phyloP scores from a whole-genome alignment of 2,888 invertebrate genomes.

The Melanchra persicariae region DNA sequence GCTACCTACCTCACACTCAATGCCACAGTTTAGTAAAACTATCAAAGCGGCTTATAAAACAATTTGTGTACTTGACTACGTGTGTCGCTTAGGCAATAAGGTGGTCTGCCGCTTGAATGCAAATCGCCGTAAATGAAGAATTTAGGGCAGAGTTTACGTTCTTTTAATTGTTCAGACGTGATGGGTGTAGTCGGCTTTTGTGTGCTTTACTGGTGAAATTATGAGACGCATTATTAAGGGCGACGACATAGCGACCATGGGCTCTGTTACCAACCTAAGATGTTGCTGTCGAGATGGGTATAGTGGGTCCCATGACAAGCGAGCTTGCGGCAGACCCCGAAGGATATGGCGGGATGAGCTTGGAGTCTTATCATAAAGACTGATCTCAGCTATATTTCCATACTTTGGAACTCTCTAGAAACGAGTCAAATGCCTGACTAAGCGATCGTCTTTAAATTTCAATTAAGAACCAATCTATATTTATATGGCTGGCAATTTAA shows the following conservation, averaged over 20 bases:
- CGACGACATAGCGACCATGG: neutral
- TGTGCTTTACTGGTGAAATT: neutral
- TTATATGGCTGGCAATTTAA: too few species aligned
- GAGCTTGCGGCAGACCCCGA: neutral
- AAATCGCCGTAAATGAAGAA: conserved; percentile 43
- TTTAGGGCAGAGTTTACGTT: conserved; percentile 42
- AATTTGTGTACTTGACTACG: conserved; percentile 39
- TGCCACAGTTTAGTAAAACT: conserved; percentile 54
- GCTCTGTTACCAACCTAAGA: neutral
- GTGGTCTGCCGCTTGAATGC: conserved; percentile 21
- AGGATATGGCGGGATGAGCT: neutral
- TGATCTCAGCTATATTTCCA: too few species aligned
- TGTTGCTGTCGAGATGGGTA: too few species aligned
- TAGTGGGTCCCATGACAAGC: neutral
- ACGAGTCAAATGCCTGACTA: too few species aligned
- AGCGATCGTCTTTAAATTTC: too few species aligned
- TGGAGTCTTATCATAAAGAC: neutral
- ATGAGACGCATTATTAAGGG: neutral
- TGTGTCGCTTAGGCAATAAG: conserved; percentile 44
- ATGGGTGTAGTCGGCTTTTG: conserved; percentile 4
- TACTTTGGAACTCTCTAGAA: too few species aligned
- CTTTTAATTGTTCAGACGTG: conserved; percentile 59
- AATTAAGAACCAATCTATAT: too few species aligned
- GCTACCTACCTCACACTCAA: conserved; percentile 22
- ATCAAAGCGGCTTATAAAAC: conserved; percentile 29